Base-by-base conservation (phyloP, 2,113 vertebrate species). In the Cyanoderma ruficeps region DNA sequence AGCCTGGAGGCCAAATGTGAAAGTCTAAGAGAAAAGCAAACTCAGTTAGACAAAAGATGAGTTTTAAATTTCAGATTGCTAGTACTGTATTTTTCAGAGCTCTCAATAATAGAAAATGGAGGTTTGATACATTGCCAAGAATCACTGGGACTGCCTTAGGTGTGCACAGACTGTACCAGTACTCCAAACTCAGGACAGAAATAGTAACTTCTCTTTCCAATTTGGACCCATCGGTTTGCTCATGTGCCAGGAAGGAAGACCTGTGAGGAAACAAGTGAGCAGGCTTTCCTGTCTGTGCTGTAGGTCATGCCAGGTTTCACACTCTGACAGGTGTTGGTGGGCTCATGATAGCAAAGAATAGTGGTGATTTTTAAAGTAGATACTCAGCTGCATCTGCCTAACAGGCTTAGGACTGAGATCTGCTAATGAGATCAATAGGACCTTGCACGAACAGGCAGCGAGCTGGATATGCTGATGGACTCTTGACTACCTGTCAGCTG, bases 371-470 rank as follows among this genome's bases (percentile, higher is more conserved):
- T 81, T 77, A 64, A 95, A 95, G 78, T 5, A 79, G 86, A 41
- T 74, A 21, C 69, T 79, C 50, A 49, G 75, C 94, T 86, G 31
- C 39, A n/a, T 74, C 55, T 87, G 59, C 82, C 70, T 96, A 95
- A 93, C 71, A 53, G 81, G 72, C 78, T 87, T 95, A 90, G 85
- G 83, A 11, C 86, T 50, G 75, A 90, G 87, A 64, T 77, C 55
- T 90, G 52, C 86, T 95, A 82, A 95, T 75, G 76, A 67, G 91
- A 94, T 97, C 87, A 89, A 25, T 37, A 87, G 83, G 78, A 65
- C 61, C 82, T 90, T 91, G 59, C 35, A 23, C 41, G 80, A 86
- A 24, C 9, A 2, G 37, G 11, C 61, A 52, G 68, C 17, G 7
- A 80, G 23, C 44, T 78, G 2, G 55, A 60, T 50, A 77, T 93